Evolutionary conservation across 2,113 vertebrate species (phyloP).

Genomic region (Aythya baeri): DNA sequence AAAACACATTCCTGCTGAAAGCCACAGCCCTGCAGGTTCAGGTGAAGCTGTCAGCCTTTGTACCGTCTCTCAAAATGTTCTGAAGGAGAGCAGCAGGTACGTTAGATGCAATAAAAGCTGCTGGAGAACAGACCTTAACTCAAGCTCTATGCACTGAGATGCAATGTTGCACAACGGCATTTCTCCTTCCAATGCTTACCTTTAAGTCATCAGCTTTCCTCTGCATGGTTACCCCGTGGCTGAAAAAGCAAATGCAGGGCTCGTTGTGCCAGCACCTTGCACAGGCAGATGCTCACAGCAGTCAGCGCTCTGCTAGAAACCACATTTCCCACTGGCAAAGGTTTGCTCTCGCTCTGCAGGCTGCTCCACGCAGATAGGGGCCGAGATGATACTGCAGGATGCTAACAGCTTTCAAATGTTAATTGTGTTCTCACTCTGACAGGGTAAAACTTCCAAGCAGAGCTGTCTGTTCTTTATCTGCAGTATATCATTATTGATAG

Average conservation of each 20-base stretch:
- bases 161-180: neutral
- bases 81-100: neutral
- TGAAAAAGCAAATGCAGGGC: neutral
- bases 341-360: neutral
- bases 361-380: neutral
- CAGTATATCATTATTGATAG: neutral
- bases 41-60: neutral
- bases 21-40: neutral
- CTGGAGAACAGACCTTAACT: neutral
- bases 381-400: neutral
- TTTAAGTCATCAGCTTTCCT: neutral
- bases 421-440: neutral
- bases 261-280: neutral
- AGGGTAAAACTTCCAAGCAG: neutral
- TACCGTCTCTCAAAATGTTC: neutral
- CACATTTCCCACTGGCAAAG: neutral
- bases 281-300: neutral
- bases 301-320: neutral
- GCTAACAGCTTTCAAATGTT: constrained; percentile 30
- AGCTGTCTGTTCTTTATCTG: neutral
- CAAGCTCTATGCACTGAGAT: neutral
- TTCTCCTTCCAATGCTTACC: neutral
- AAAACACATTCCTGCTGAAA: neutral
- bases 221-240: neutral
- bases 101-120: neutral